Evolutionary conservation across 2,113 vertebrate genomes (phyloP), one percentile per base, ranked within the genome.

Genomic region (Hyperopisus bebe): DNA sequence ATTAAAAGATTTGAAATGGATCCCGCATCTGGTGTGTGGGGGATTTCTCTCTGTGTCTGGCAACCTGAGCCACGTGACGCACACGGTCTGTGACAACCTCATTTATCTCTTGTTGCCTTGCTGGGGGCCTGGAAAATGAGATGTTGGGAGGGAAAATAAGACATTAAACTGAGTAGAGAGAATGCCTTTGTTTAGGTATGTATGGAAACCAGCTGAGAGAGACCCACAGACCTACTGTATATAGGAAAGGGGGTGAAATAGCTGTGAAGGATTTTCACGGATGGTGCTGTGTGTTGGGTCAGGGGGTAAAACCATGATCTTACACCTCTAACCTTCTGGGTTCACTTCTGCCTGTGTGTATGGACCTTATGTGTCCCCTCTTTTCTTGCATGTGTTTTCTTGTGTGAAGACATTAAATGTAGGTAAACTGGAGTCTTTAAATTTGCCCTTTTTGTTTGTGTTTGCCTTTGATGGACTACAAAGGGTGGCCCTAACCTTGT

Each of bases 1-100:
- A 46, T 84, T 84, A 84, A 84, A 84, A 24, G 82, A 47, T 84
- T 84, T 84, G 82, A 84, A 84, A 84, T 84, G 82, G 82, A 46
- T 84, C 44, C 44, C 5, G 44, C 3, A 9, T 84, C 42, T 11
- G 19, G 74, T 35, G 74, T 39, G 35, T 80, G 74, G 42, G 17
- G 82, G 82, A 84, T 13, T 70, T 70, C 82, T 44, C 9, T n/a
- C 44, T 1, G 21, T 47, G 6, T 70, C 62, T 70, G 62, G 62
- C 62, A 70, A 70, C 62, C 62, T 42, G 74, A 80, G 17, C 13
- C 74, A 80, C 35, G 74, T 42, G 74, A 80, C 35, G 31, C 74
- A 39, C 31, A 42, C 13, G 17, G 74, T 42, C 74, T 42, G 74
- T 80, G 74, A 42, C 35, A 42, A 42, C 35, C 31, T 80, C 74